These are phyloP conservation scores for Lepidotrigona ventralis DNA, from an alignment of 1,140 invertebrate species.

Conservation along the genomic window DNA sequence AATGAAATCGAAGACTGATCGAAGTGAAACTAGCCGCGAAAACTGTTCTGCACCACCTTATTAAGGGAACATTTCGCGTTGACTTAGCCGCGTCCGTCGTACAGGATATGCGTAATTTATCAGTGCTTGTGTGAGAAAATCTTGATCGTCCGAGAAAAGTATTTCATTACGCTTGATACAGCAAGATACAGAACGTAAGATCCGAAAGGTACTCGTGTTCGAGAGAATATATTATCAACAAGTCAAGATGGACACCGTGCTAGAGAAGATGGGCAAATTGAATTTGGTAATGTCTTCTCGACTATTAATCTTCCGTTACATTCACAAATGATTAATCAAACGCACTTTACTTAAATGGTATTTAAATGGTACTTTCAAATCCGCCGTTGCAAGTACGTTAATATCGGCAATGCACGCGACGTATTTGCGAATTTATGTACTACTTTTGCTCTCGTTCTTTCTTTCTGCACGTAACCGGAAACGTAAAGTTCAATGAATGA, in stretches of 20 bases:
- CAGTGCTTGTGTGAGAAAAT: conserved; percentile 32
- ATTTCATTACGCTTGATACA: not conserved
- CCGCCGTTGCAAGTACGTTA: not conserved
- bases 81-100: not conserved
- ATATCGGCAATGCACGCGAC: not conserved
- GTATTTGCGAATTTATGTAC: not conserved
- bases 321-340: not conserved
- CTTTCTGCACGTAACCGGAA: not conserved
- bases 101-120: conserved; percentile 31
- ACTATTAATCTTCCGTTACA: too few species aligned
- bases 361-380: not conserved
- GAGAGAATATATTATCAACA: conserved; percentile 9
- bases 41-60: not conserved
- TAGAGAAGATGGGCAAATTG: conserved; percentile 79
- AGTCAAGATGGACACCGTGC: conserved; percentile 76
- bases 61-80: not conserved
- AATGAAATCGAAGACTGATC: conserved; percentile 33
- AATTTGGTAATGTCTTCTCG: conserved; percentile 74
- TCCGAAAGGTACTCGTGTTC: not conserved
- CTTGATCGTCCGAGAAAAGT: conserved; percentile 7
- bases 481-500: not conserved
- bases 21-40: not conserved
- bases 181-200: not conserved
- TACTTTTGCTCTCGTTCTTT: not conserved
- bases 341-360: not conserved